Percentiles rank a stretch among this genome's conserved stretches.
These are phyloP conservation scores for Chascanopsetta lugubris DNA, from an alignment of 2,113 vertebrate species.

Conservation along the genomic window DNA sequence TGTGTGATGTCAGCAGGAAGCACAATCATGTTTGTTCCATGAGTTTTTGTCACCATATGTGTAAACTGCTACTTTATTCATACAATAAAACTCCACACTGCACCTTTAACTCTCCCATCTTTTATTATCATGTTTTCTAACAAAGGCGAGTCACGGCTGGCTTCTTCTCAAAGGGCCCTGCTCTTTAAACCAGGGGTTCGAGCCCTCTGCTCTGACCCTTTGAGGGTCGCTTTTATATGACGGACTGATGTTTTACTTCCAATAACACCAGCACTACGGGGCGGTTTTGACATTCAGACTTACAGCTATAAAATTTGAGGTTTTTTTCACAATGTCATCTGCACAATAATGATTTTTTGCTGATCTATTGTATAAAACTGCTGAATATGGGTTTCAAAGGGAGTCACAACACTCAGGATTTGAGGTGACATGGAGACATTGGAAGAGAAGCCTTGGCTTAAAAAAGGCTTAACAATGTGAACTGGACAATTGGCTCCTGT, in stretches of 20 bases:
- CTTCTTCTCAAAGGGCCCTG: slow-evolving; percentile 29
- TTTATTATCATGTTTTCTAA: slow-evolving; percentile 56
- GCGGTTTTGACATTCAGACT: slow-evolving; percentile 4
- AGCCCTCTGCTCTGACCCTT: slow-evolving; percentile 1
- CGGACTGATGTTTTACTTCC: not conserved
- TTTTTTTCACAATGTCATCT: slow-evolving; percentile 1
- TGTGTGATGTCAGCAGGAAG: no score
- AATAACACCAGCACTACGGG: not conserved
- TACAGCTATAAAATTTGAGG: not conserved
- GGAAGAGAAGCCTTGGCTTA: slow-evolving; percentile 9
- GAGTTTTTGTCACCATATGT: no score
- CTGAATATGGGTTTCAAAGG: not conserved
- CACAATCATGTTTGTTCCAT: no score
- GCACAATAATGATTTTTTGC: slow-evolving; percentile 2
- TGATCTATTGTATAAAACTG: not conserved
- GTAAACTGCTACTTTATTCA: no score
- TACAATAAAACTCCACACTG: no score
- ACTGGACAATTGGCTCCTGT: no score
- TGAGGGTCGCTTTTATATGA: not conserved
- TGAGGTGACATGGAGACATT: slow-evolving; percentile 16
- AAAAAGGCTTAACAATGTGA: no score
- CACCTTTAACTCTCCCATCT: no score
- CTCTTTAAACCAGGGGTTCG: slow-evolving; percentile 12
- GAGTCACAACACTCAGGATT: slow-evolving; percentile 4
- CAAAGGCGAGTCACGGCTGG: slow-evolving; percentile 41